These are phyloP conservation scores for Zaprionus davidi DNA, from an alignment of 1,140 invertebrate genomes.

Conservation along the genomic window DNA sequence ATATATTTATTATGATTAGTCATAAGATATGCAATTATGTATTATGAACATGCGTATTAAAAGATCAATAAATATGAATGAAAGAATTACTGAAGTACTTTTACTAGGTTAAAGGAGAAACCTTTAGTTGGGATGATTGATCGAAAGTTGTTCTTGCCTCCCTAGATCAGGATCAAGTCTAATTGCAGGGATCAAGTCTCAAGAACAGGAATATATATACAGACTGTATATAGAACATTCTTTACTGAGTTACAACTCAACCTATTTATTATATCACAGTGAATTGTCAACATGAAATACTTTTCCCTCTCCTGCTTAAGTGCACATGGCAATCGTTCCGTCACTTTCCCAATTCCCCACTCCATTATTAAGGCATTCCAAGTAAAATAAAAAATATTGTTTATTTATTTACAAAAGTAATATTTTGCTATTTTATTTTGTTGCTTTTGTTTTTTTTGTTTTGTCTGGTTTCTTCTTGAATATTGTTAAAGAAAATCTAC, in stretches of 20 bases:
- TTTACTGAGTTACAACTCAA: too few species aligned
- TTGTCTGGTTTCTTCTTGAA: slow-evolving; percentile 54
- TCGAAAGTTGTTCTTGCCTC: too few species aligned
- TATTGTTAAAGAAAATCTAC: slow-evolving; percentile 69
- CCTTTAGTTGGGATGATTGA: too few species aligned
- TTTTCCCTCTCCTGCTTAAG: too few species aligned
- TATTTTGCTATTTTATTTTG: slow-evolving; percentile 84
- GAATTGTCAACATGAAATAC: too few species aligned
- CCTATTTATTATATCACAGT: too few species aligned
- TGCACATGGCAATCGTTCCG: too few species aligned
- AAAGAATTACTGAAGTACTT: slow-evolving; percentile 38
- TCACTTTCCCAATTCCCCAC: background rate
- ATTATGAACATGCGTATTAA: slow-evolving; percentile 80
- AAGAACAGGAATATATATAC: too few species aligned
- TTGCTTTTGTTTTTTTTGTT: slow-evolving; percentile 54
- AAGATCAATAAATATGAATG: slow-evolving; percentile 81
- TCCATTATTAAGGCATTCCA: background rate
- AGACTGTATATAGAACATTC: too few species aligned
- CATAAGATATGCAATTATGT: slow-evolving; percentile 79
- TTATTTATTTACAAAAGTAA: slow-evolving; percentile 83
- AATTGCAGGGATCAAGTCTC: too few species aligned
- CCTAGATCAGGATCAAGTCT: too few species aligned
- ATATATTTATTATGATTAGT: slow-evolving; percentile 61
- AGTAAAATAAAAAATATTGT: slow-evolving; percentile 43
- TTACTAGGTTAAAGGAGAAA: background rate